These are phyloP conservation scores for Drosophila histrio DNA, from an alignment of 2,888 invertebrate genomes.

Conservation along the genomic window DNA sequence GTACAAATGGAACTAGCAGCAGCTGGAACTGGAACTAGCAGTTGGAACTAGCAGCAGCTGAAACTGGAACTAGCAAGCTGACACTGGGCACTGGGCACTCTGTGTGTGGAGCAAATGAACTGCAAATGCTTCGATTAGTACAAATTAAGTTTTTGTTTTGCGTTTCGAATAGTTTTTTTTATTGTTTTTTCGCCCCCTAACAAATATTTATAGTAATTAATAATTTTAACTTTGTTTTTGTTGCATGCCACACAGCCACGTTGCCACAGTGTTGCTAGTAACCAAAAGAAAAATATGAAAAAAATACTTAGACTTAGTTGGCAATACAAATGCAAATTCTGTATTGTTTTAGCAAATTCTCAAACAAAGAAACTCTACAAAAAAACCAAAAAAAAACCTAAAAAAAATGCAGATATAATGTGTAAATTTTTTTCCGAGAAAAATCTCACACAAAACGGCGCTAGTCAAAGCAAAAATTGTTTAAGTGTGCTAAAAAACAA, in stretches of 20 bases:
- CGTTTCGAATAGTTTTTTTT: background rate
- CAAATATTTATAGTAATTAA: conserved; percentile 10
- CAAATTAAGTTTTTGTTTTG: conserved; percentile 36
- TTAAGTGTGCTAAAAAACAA: conserved; percentile 56
- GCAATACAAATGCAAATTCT: conserved; percentile 40
- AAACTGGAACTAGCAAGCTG: conserved; percentile 10
- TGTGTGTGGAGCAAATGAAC: no score
- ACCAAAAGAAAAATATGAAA: background rate
- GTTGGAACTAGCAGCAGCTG: conserved; percentile 20
- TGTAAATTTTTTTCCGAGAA: conserved; percentile 75
- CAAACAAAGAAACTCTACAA: conserved; percentile 21
- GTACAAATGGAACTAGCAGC: conserved; percentile 43
- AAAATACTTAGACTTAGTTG: conserved; percentile 42
- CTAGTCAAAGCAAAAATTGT: conserved; percentile 67
- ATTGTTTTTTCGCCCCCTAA: background rate
- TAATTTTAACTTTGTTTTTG: conserved; percentile 18
- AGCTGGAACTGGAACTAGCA: conserved; percentile 17
- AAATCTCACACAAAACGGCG: conserved; percentile 45
- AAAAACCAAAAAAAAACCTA: background rate
- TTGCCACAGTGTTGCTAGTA: conserved; percentile 18
- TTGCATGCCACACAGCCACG: conserved; percentile 24
- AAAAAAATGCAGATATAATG: conserved; percentile 22
- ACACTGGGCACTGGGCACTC: background rate
- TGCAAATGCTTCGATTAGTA: conserved; percentile 18
- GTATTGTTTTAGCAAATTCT: conserved; percentile 62